phyloP scores from a whole-genome alignment of 2,797 vertebrate species.

The Anniella stebbinsi region DNA sequence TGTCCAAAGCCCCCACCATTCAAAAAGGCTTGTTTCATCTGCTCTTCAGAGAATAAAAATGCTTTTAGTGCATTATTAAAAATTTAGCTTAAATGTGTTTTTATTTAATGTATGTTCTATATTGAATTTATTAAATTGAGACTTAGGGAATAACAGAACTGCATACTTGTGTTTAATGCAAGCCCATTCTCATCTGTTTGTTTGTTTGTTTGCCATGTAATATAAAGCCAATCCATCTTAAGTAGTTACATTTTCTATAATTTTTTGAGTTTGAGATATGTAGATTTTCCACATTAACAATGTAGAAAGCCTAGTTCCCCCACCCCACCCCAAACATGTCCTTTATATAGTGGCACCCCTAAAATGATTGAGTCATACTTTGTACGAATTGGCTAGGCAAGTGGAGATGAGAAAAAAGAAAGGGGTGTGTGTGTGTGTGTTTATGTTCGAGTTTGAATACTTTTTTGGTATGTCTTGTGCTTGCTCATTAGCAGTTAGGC shows the following conservation, averaged over 20 bases:
- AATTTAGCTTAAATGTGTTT: constrained; percentile 72
- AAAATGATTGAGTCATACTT: background rate
- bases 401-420: too few relatives aligned
- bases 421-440: too few relatives aligned
- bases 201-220: background rate
- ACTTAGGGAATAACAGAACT: constrained; percentile 46
- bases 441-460: background rate
- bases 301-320: background rate
- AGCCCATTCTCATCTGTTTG: background rate
- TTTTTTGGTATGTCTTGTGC: background rate
- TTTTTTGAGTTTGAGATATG: background rate
- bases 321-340: background rate
- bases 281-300: constrained; percentile 18
- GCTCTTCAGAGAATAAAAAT: constrained; percentile 44
- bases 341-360: background rate
- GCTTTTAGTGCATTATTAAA: constrained; percentile 77
- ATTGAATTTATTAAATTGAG: constrained; percentile 69
- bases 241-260: background rate
- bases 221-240: background rate
- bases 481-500: background rate
- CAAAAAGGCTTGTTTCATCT: background rate
- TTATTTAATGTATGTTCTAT: constrained; percentile 60
- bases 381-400: background rate
- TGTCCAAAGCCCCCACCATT: constrained; percentile 39
- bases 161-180: constrained; percentile 9